Percentiles rank a stretch among this genome's conserved stretches.
phyloP scores from a whole-genome alignment of 2,797 vertebrate genomes.

The Thunnus albacares region DNA sequence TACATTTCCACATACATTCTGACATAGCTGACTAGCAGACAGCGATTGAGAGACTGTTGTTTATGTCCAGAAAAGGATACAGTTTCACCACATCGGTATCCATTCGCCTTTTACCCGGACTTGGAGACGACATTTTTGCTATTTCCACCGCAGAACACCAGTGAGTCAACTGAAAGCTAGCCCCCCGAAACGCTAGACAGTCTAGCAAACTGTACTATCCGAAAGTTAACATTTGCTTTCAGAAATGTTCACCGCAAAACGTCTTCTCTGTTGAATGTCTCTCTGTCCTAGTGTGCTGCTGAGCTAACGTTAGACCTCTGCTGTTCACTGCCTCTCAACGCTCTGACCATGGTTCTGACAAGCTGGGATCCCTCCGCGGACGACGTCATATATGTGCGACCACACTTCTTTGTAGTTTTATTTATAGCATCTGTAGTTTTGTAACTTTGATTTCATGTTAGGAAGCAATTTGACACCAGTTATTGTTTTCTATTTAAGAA shows the following conservation, averaged over 20 bases:
- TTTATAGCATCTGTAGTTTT: background rate
- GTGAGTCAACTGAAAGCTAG: conserved; percentile 74
- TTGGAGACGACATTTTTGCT: conserved; percentile 97
- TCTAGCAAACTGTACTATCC: conserved; percentile 82
- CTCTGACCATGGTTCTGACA: conserved; percentile 77
- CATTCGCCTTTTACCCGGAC: conserved; percentile 98
- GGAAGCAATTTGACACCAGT: background rate
- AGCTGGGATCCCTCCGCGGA: conserved; percentile 83
- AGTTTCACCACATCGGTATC: conserved; percentile 99
- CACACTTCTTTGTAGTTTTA: conserved; percentile 77
- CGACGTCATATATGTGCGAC: conserved; percentile 80
- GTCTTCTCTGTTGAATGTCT: conserved; percentile 69
- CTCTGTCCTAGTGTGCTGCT: conserved; percentile 65
- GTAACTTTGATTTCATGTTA: background rate
- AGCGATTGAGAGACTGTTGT: conserved; percentile 66
- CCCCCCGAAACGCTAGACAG: conserved; percentile 79
- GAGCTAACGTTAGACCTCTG: conserved; percentile 71
- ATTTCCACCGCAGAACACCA: conserved; percentile 84
- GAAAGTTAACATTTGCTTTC: conserved; percentile 86
- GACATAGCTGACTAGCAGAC: conserved; percentile 36
- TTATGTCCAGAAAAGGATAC: conserved; percentile 95
- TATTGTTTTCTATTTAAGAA: background rate
- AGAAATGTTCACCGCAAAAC: conserved; percentile 70
- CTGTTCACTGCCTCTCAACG: conserved; percentile 74
- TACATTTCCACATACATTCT: conserved; percentile 27